Conservation (phyloP, 1,140 invertebrate genomes). For the Cherax quadricarinatus region DNA sequence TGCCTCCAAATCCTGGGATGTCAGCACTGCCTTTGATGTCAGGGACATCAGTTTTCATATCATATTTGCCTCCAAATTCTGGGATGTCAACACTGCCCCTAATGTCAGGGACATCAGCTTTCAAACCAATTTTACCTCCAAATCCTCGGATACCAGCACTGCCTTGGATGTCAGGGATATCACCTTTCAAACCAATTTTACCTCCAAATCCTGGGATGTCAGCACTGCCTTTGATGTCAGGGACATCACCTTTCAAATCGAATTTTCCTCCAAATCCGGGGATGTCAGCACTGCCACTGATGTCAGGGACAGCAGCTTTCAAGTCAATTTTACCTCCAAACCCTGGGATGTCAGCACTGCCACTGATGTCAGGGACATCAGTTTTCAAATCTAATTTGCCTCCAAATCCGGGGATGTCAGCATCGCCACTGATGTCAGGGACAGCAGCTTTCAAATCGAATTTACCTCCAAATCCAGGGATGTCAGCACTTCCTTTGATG, state of each 20-base stretch:
- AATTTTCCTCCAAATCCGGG: conserved; percentile 4
- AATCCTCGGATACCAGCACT: neutral
- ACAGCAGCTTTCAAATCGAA: neutral
- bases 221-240: neutral
- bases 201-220: conserved; percentile 8
- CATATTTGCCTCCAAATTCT: neutral
- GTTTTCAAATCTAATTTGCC: neutral
- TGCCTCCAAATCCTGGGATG: neutral
- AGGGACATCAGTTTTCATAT: neutral
- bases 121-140: neutral
- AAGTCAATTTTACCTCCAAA: neutral
- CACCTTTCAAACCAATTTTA: neutral
- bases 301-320: neutral
- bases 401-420: neutral
- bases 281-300: neutral
- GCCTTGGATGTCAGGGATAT: neutral
- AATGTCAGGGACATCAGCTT: conserved; percentile 8
- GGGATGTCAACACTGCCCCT: neutral
- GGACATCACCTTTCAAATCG: neutral
- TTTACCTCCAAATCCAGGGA: conserved; percentile 15
- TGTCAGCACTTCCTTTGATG: neutral
- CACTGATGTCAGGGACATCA: neutral
- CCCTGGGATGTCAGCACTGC: neutral
- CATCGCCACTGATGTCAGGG: neutral
- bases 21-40: neutral